Evolutionary conservation across 2,113 vertebrate species (phyloP).

Genomic region (Hassar affinis): DNA sequence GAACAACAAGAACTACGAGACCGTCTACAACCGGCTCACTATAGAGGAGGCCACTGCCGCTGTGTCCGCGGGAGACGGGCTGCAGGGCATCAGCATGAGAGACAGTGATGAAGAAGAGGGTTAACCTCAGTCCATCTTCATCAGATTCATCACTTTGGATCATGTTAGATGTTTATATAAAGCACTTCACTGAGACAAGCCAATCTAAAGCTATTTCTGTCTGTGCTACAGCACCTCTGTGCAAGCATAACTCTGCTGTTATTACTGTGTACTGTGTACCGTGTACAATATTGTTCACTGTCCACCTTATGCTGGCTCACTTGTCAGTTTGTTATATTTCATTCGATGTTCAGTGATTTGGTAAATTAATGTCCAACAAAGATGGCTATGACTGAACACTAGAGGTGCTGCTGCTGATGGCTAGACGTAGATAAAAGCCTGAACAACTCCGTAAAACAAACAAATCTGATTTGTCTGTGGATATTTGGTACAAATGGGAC

Average conservation of each 20-base stretch:
- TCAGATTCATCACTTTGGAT: constrained; percentile 5
- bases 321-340: constrained; percentile 41
- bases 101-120: constrained; percentile 94
- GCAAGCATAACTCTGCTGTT: constrained; percentile 31
- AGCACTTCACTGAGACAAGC: constrained; percentile 4
- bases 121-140: constrained; percentile 57
- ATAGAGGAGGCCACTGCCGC: constrained; percentile 88
- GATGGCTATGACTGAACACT: constrained; percentile 23
- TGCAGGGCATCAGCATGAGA: constrained; percentile 93
- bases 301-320: constrained; percentile 28
- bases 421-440: neutral
- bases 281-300: constrained; percentile 45
- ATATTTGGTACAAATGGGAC: constrained; percentile 8
- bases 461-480: constrained; percentile 25
- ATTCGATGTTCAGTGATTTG: constrained; percentile 41
- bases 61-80: constrained; percentile 81
- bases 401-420: neutral
- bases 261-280: constrained; percentile 38
- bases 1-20: constrained; percentile 91
- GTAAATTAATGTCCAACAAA: constrained; percentile 26
- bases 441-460: constrained; percentile 4
- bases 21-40: constrained; percentile 84
- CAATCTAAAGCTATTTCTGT: constrained; percentile 11
- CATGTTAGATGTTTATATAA: constrained; percentile 18
- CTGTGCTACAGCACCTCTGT: constrained; percentile 24